phyloP scores from a whole-genome alignment of 2,113 vertebrate species.

The Callospermophilus lateralis region DNA sequence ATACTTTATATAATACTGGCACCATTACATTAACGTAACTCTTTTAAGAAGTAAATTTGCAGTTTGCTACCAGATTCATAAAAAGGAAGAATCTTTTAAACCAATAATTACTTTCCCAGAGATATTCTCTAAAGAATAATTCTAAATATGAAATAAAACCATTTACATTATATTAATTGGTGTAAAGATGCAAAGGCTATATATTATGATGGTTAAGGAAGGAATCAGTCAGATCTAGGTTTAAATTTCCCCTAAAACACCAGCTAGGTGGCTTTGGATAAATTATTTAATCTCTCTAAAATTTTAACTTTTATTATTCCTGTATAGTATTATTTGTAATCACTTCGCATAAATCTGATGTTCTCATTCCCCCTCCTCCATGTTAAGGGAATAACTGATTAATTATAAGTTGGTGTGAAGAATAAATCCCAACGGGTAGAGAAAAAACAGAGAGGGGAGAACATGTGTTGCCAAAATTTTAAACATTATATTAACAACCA shows the following conservation, averaged over 20 bases:
- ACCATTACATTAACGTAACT: background rate
- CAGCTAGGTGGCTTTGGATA: background rate
- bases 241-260: background rate
- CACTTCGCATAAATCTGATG: background rate
- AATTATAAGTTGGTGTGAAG: background rate
- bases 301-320: background rate
- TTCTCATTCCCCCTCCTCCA: background rate
- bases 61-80: background rate
- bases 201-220: background rate
- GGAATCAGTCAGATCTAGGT: background rate
- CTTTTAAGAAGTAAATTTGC: constrained; percentile 6
- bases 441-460: background rate
- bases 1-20: background rate
- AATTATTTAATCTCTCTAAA: constrained; percentile 20
- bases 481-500: background rate
- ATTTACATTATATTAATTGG: background rate
- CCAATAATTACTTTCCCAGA: background rate
- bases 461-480: background rate
- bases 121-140: background rate
- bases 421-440: background rate
- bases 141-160: background rate
- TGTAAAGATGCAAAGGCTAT: background rate
- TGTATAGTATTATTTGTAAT: background rate
- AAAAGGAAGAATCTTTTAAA: background rate
- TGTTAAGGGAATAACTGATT: background rate